Evolutionary conservation across 2,797 vertebrate species (phyloP), one percentile per base, ranked within the genome.

Genomic region (Hydrolagus colliei): DNA sequence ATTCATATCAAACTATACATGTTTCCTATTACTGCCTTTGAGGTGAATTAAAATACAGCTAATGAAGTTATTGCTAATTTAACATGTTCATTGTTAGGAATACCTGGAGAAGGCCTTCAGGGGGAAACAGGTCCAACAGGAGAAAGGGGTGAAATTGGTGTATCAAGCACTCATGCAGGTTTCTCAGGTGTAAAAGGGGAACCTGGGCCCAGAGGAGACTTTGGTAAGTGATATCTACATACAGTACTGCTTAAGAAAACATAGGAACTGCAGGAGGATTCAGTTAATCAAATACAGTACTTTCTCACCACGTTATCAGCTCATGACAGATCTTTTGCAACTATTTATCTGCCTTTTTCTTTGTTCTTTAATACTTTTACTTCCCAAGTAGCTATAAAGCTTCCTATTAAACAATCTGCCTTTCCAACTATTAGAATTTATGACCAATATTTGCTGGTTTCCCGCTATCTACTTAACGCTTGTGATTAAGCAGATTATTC

Each of bases 61-160:
- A 52, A 52, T 52, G 41, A 52, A 52, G 41, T 52, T 52, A 52
- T 3, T 3, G 6, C 41, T 52, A 52, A 52, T 52, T 52, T 52
- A 52, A 6, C 41, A 52, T 10, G 61, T 86, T 52, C 62, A 9
- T 78, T 86, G 1, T 12, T 89, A 99, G 98, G 98, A 89, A 85
- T 88, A 7, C 95, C 97, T 86, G 68, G n/a, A 73, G 86, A 75
- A 0, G 98, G 97, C 89, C 86, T 89, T 74, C 87, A 89, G 12
- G 97, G 98, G 1, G 92, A 95, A 2, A 88, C 93, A 0, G 98
- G 98, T 16, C 0, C 14, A 9, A 89, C 89, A 74, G 98, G 98
- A 79, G 91, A 93, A 79, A 96, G 89, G 87, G 98, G 98, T 88
- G 93, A 95, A 27, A 87, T 72, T 0, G 97, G 98, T 88, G 91